Evolutionary conservation across 37 sponge, comb jelly and placozoan species (phyloP).

Genomic region (Axinella damicornis): DNA sequence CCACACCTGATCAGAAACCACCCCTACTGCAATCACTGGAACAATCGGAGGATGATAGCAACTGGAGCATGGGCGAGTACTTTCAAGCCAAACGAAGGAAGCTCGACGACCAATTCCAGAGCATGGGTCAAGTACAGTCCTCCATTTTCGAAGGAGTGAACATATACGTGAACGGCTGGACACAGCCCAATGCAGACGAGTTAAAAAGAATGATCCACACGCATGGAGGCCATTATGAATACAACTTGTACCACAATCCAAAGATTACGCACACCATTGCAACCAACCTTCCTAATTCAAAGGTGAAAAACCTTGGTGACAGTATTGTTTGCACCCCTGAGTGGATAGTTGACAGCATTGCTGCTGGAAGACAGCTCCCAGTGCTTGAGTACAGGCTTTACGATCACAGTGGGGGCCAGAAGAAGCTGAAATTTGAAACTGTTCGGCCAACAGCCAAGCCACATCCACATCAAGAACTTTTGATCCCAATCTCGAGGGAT

Average conservation of each 20-base stretch:
- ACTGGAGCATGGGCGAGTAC: constrained; percentile 66
- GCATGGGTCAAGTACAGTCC: constrained; percentile 25
- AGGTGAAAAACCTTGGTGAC: constrained; percentile 65
- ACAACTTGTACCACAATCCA: constrained; percentile 58
- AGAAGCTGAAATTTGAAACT: constrained; percentile 29
- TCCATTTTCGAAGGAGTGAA: constrained; percentile 75
- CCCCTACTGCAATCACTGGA: not conserved
- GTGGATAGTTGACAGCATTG: constrained; percentile 82
- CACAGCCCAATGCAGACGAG: constrained; percentile 78
- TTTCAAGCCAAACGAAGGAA: constrained; percentile 67
- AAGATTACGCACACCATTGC: constrained; percentile 91
- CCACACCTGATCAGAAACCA: no score
- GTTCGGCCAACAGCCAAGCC: no score
- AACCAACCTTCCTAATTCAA: constrained; percentile 80
- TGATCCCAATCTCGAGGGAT: not conserved
- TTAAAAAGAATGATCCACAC: constrained; percentile 77
- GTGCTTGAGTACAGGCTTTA: constrained; percentile 62
- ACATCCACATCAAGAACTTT: no score
- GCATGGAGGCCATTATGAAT: constrained; percentile 83
- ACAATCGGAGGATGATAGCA: not conserved
- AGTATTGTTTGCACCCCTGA: constrained; percentile 50
- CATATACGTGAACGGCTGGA: constrained; percentile 90
- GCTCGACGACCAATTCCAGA: constrained; percentile 54
- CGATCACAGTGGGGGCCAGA: constrained; percentile 28
- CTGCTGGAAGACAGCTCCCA: constrained; percentile 52